phyloP scores from a whole-genome alignment of 2,113 vertebrate species.

The Oncorhynchus tshawytscha region DNA sequence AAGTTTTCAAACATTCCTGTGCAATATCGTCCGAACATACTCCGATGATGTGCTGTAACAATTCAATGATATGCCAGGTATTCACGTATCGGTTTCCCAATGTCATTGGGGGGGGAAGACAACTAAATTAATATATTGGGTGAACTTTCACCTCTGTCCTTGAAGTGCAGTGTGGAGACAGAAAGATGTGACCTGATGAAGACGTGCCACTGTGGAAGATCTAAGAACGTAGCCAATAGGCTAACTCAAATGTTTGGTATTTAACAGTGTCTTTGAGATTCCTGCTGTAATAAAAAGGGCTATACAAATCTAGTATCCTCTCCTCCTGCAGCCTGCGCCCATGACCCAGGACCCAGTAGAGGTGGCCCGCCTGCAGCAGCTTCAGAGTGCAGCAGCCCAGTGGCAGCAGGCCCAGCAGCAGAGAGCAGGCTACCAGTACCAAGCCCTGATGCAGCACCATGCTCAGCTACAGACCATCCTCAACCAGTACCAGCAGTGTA shows the following conservation, averaged over 20 bases:
- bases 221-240: neutral
- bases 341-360: slow-evolving; percentile 83
- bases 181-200: neutral
- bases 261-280: neutral
- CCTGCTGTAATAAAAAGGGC: neutral
- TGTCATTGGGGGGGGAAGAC: neutral
- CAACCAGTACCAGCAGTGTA: slow-evolving; percentile 89
- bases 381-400: slow-evolving; percentile 93
- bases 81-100: neutral
- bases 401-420: slow-evolving; percentile 98
- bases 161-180: too few relatives aligned
- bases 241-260: neutral
- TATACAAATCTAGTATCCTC: neutral
- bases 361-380: slow-evolving; percentile 85
- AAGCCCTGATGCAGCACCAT: slow-evolving; percentile 96
- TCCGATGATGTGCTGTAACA: too few relatives aligned
- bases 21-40: too few relatives aligned
- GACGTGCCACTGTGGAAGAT: neutral
- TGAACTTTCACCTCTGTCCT: too few relatives aligned
- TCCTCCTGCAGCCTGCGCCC: slow-evolving; percentile 51
- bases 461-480: slow-evolving; percentile 90
- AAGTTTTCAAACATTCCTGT: too few relatives aligned
- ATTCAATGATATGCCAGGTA: too few relatives aligned
- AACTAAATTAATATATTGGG: too few relatives aligned
- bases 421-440: slow-evolving; percentile 89